A percentile compares a stretch with the other conserved stretches of the same genome.
These are phyloP conservation scores for Myiotriccus ornatus DNA, from an alignment of 2,797 vertebrate species.

Conservation along the genomic window DNA sequence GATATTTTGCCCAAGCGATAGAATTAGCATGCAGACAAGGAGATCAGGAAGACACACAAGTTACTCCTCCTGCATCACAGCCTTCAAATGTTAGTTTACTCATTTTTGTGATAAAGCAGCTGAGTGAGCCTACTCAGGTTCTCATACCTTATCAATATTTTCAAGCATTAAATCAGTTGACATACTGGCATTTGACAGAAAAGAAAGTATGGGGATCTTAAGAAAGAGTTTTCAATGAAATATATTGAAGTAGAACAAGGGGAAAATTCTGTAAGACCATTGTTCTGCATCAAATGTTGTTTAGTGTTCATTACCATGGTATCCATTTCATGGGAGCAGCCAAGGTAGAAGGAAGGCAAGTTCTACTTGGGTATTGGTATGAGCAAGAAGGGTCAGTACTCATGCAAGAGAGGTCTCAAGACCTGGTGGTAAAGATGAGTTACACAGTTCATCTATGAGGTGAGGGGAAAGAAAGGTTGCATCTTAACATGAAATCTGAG, in stretches of 20 bases:
- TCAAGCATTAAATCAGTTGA: not conserved
- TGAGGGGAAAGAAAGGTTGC: not conserved
- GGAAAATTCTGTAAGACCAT: not conserved
- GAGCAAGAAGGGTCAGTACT: not conserved
- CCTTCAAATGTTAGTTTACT: not conserved
- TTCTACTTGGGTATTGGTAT: not conserved
- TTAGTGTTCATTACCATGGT: not conserved
- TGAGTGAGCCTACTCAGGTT: not conserved
- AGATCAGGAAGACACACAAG: not conserved
- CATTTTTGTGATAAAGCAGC: not conserved
- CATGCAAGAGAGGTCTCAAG: not conserved
- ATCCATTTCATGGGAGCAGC: not conserved
- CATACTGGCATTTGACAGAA: not conserved
- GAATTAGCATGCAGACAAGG: not conserved
- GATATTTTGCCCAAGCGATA: not conserved
- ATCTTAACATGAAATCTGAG: not conserved
- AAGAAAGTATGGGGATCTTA: not conserved
- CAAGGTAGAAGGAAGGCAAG: not conserved
- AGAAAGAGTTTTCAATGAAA: not conserved
- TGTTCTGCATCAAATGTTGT: accelerated
- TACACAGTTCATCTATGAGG: not conserved
- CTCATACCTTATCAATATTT: not conserved
- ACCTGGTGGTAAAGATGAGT: not conserved
- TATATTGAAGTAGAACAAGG: not conserved
- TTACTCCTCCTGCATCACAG: not conserved